Conservation (phyloP, 2,888 invertebrate species). For the Ferdinandea cuprea region DNA sequence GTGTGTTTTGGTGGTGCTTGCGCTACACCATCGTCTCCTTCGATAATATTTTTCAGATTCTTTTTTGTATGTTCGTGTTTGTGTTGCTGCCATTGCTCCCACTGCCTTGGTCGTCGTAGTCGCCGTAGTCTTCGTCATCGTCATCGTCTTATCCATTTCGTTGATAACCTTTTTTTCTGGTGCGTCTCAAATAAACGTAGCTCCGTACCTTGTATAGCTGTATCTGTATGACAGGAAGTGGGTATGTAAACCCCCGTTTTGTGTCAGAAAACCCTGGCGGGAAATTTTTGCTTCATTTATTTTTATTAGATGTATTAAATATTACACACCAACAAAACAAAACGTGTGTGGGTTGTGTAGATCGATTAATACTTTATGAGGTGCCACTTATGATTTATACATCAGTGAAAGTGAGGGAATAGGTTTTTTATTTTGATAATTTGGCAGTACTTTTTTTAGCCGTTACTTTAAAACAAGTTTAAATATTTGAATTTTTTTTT, state of each 20-base stretch:
- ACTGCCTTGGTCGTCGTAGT: conserved; percentile 43
- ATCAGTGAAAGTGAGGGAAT: conserved; percentile 57
- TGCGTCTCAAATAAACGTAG: conserved; percentile 48
- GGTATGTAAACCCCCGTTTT: conserved; percentile 14
- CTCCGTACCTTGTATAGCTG: too few relatives aligned
- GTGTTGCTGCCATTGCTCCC: conserved; percentile 59
- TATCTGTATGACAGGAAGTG: conserved; percentile 48
- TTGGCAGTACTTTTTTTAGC: conserved; percentile 62
- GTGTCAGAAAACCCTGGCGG: conserved; percentile 64
- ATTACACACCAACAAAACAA: conserved; percentile 43
- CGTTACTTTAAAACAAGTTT: conserved; percentile 27
- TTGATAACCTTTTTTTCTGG: conserved; percentile 67
- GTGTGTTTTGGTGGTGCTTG: conserved; percentile 34
- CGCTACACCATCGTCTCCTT: conserved; percentile 63
- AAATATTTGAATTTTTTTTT: conserved; percentile 42
- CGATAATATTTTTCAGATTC: conserved; percentile 57
- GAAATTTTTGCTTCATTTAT: conserved; percentile 66
- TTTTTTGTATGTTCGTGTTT: conserved; percentile 48
- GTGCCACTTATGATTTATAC: conserved; percentile 60
- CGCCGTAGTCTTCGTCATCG: conserved; percentile 42
- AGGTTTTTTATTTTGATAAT: conserved; percentile 25
- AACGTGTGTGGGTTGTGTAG: conserved; percentile 14
- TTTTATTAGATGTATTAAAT: conserved; percentile 68
- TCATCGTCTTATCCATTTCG: conserved; percentile 67
- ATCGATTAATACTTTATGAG: conserved; percentile 68